Base-by-base conservation (phyloP, 1,140 invertebrate species). In the Anastrepha ludens region DNA sequence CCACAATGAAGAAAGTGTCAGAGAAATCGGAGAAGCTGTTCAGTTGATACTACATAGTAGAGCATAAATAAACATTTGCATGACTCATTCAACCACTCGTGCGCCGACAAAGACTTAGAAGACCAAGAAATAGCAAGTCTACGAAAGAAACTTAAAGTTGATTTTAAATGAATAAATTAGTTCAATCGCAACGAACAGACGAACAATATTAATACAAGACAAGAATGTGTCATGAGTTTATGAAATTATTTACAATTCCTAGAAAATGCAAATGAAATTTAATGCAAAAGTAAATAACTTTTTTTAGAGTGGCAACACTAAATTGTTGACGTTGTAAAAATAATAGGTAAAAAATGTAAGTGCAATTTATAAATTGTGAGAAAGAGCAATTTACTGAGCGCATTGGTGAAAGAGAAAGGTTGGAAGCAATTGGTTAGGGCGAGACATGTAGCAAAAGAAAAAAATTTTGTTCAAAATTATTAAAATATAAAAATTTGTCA, bases 1-100 rank as follows among this genome's bases (percentile, higher is more conserved):
- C 47, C 5, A 81, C 6, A 20, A 41, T 3, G 44, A 8, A 81
- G 60, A 81, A 78, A 81, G 74, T 55, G 74, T 29, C 74, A 20
- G 74, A n/a, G 74, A 81, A 81, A 81, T 81, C 74, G n/a, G 74
- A 55, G 44, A 81, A 81, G n/a, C 50, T 50, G 6, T 15, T 62
- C 60, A 62, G 60, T 17, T 15, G 60, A 15, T 11, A 11, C 50
- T 55, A 13, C n/a, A n/a, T 47, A 81, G n/a, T 17, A 81, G 55
- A 81, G 67, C 74, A 81, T 55, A 58, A 81, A 20, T n/a, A 55
- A 81, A 50, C 13, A 55, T 44, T 81, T 81, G 2, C 20, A 55
- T 81, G 74, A 81, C 47, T 81, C 74, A 81, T 41, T 81, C 74
- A 81, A 41, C 17, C 50, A 81, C 20, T 55, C 41, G 20, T 20